Evolutionary conservation across 1,140 invertebrate genomes (phyloP), one percentile per base, ranked within the genome.

Genomic region (Drosophila miranda): DNA sequence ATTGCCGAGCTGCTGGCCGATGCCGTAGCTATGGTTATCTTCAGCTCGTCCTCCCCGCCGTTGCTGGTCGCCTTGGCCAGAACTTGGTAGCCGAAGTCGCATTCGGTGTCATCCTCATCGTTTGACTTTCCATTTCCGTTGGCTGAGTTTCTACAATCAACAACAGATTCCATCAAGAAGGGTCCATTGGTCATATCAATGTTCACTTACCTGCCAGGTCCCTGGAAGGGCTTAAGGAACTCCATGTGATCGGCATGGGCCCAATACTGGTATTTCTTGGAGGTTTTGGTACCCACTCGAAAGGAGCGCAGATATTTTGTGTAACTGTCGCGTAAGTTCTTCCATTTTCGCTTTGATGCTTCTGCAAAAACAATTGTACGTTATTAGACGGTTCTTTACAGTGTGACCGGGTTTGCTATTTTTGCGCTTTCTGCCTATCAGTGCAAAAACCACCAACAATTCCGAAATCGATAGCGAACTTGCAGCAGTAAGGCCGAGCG

Each of bases 341-440:
- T 90, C 89, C 89, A 90, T 90, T 90, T 90, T 73, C 89, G 63
- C 53, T 90, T 90, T 7, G 89, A 89, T n/a, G 89, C 89, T 55
- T 90, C 89, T 90, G 71, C 8, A 75, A 86, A 53, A 23, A 7
- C 7, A 19, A 45, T 16, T 34, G 30, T 2, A 34, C 30, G 9
- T 11, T 9, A 34, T 34, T 34, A 34, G 9, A 11, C 9, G 30
- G 9, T 34, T 34, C 3, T 34, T 11, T 34, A 11, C 3, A 34
- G 9, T 34, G 9, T 34, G 30, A 34, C 23, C 23, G 23, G 23
- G 23, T 26, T 3, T 26, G 4, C 6, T 9, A 45, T 16, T 45
- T 21, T 21, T 34, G 2, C 9, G 2, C 9, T 11, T 26, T 30
- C 7, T 30, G 28, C 7, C 7, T 30, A 8, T 34, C 30, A 34